Percentiles rank a stretch among this genome's conserved stretches.
Conservation (phyloP, 2,888 invertebrate genomes). For the Macaria liturata region DNA sequence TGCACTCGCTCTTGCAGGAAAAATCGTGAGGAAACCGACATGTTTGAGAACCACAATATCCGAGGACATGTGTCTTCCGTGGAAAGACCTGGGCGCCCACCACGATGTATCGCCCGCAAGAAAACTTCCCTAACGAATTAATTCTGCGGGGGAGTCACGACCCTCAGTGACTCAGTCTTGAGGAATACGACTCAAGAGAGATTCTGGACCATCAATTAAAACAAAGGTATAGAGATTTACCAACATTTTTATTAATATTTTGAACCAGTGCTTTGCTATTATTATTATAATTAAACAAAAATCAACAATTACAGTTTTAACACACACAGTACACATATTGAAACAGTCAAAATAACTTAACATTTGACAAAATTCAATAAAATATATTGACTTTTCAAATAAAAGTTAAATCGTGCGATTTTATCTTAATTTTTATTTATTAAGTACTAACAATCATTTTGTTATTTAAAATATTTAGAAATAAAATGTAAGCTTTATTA, state of each 20-base stretch:
- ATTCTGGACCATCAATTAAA: not conserved
- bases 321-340: not conserved
- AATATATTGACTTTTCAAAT: slow-evolving; percentile 17
- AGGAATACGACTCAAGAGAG: no score
- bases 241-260: slow-evolving; percentile 23
- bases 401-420: slow-evolving; percentile 3
- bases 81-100: no score
- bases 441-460: slow-evolving; percentile 3
- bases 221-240: slow-evolving; percentile 3
- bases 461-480: no score
- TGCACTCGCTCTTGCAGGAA: no score
- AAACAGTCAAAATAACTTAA: slow-evolving; percentile 2
- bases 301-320: not conserved
- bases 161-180: no score
- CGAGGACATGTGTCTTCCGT: no score
- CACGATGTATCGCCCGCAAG: no score
- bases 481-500: slow-evolving; percentile 13
- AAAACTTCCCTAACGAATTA: no score
- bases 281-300: slow-evolving; percentile 1
- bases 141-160: no score
- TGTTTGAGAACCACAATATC: no score
- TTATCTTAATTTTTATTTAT: not conserved
- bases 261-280: slow-evolving; percentile 18
- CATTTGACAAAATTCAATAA: slow-evolving; percentile 12
- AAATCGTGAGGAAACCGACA: no score